Percentiles rank a stretch among this genome's conserved stretches.
Evolutionary conservation across 2,797 vertebrate genomes (phyloP).

Genomic region (Falco novaeseelandiae): DNA sequence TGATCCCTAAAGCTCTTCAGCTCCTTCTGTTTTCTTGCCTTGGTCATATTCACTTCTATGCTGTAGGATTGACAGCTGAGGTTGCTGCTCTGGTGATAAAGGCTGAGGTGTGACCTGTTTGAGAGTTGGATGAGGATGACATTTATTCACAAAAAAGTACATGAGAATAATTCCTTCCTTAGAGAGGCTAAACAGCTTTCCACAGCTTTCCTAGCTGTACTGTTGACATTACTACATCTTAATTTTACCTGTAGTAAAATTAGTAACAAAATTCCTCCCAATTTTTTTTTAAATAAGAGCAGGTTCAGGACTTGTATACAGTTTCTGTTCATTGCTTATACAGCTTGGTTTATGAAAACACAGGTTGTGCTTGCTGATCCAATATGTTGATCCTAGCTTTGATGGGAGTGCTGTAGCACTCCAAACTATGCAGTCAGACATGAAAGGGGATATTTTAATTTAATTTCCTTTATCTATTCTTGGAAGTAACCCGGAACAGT

Average conservation of each 20-base stretch:
- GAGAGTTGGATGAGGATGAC: not conserved
- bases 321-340: not conserved
- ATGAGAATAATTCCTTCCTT: not conserved
- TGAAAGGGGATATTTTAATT: not conserved
- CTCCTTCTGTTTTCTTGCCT: not conserved
- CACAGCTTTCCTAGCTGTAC: not conserved
- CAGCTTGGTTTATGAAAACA: not conserved
- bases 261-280: not conserved
- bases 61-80: not conserved
- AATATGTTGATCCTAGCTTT: not conserved
- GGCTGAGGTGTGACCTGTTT: not conserved
- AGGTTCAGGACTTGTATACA: not conserved
- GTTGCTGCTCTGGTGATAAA: not conserved
- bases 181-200: not conserved
- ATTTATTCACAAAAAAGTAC: not conserved
- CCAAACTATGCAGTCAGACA: not conserved
- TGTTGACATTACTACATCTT: not conserved
- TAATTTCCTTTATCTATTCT: not conserved
- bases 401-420: not conserved
- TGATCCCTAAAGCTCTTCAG: not conserved
- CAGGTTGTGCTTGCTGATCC: not conserved
- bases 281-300: not conserved
- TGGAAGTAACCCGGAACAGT: not conserved
- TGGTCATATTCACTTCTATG: not conserved
- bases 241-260: not conserved